Base-by-base conservation (phyloP, 2,888 invertebrate genomes). In the Byasa hedistus region DNA sequence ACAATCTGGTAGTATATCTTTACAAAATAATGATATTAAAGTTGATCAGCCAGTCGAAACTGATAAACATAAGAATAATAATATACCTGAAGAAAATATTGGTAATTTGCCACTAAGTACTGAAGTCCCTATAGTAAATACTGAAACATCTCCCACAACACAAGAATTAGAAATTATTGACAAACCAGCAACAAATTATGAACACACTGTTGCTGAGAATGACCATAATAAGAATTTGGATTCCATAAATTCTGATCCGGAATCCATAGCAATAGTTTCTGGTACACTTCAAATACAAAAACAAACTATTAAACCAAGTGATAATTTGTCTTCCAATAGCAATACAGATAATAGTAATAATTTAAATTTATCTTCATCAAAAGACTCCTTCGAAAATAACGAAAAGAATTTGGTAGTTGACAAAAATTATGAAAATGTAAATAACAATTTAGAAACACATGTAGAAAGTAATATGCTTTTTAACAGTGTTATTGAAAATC, bases 351-450 rank as follows among this genome's bases (percentile, higher is more conserved):
- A 70, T 72, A 62, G 57, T 73, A 56, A 48, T 32, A 32, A 21
- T 60, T 56, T 51, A 60, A 12, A 52, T 36, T 39, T 36, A 36
- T 48, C 23, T 23, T 48, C 24, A 55, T 1, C 21, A 48, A 17
- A 32, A 27, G 27, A 60, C 24, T 24, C 17, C 39, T 21, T 22
- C 22, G 57, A 78, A 52, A 76, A 55, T 60, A 71, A 71, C 69
- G 84, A 84, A 73, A 75, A 83, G 72, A 71, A 69, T 64, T 80
- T 82, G 67, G 65, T 73, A 22, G 64, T 71, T 48, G 66, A 73
- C 54, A 72, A 74, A 65, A 22, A 65, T 57, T 68, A 72, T 60
- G 72, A 69, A 62, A 75, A 73, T 61, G n/a, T 71, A 39, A 70
- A 74, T 58, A 67, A n/a, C 61, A 60, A 72, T 70, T 51, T 70